Percentiles rank a stretch among this genome's conserved stretches.
Evolutionary conservation across 2,888 invertebrate genomes (phyloP).

Genomic region (Nemoura dubitans): DNA sequence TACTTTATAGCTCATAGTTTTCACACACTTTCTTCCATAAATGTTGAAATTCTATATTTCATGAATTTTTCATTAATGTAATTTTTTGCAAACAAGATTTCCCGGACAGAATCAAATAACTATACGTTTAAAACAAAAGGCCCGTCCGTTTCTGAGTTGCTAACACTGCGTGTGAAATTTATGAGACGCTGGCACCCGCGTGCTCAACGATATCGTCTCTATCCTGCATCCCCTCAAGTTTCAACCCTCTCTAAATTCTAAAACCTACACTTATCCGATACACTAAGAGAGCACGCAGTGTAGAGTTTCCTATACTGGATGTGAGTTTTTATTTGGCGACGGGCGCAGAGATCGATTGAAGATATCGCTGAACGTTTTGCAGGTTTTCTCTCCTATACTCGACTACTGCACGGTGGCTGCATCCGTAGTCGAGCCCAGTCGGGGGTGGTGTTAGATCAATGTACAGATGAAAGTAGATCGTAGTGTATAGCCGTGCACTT

Average conservation of each 20-base stretch:
- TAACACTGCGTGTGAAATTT: too few species aligned
- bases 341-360: not conserved
- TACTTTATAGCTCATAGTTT: too few species aligned
- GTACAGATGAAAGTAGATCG: constrained; percentile 4
- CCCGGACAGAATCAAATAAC: too few species aligned
- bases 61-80: too few species aligned
- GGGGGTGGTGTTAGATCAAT: not conserved
- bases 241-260: not conserved
- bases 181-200: too few species aligned
- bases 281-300: not conserved
- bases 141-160: too few species aligned
- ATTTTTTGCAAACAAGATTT: too few species aligned
- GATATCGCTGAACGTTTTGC: not conserved
- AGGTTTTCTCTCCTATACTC: too few species aligned
- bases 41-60: too few species aligned
- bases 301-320: not conserved
- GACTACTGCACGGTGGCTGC: not conserved
- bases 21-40: too few species aligned
- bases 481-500: not conserved
- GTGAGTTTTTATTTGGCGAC: not conserved
- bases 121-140: too few species aligned
- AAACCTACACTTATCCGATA: not conserved
- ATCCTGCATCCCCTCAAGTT: not conserved
- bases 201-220: not conserved
- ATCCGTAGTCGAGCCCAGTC: not conserved